These are phyloP conservation scores for Orthochromis malagaraziensis DNA, from an alignment of 2,113 vertebrate genomes.

Conservation along the genomic window DNA sequence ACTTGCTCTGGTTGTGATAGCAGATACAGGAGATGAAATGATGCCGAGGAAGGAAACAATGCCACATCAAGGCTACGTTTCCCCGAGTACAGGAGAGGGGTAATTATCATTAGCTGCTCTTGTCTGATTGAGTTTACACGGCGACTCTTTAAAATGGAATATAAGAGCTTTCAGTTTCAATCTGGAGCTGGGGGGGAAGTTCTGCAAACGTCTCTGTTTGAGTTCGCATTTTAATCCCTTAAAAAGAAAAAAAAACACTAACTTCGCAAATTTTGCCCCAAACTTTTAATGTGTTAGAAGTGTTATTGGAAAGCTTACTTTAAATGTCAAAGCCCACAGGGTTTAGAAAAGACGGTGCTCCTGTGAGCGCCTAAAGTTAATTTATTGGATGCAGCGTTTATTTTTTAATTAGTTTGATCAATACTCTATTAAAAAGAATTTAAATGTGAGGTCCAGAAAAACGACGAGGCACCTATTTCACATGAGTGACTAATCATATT, in stretches of 20 bases:
- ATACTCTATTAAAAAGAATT: conserved; percentile 31
- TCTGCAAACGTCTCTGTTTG: background rate
- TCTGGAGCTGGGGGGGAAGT: background rate
- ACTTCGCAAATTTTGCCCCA: background rate
- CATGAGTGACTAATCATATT: background rate
- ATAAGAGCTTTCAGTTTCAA: background rate
- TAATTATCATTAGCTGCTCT: conserved; percentile 2
- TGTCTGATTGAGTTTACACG: background rate
- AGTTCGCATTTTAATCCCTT: background rate
- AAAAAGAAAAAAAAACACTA: background rate
- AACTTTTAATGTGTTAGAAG: conserved; percentile 11
- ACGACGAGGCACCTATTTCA: background rate
- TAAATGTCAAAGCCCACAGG: background rate
- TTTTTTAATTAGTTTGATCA: conserved; percentile 45
- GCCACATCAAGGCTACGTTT: background rate
- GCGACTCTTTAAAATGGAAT: background rate
- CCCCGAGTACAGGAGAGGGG: background rate
- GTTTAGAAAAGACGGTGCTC: background rate
- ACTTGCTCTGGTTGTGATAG: background rate
- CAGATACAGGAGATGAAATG: background rate
- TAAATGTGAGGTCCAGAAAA: background rate
- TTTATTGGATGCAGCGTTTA: conserved; percentile 2
- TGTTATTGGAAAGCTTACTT: background rate
- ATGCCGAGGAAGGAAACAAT: background rate
- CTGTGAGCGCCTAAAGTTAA: background rate